Percentiles rank a stretch among this genome's conserved stretches.
Conservation (phyloP, 2,113 vertebrate species). For the Gymnocephalus cernua region DNA sequence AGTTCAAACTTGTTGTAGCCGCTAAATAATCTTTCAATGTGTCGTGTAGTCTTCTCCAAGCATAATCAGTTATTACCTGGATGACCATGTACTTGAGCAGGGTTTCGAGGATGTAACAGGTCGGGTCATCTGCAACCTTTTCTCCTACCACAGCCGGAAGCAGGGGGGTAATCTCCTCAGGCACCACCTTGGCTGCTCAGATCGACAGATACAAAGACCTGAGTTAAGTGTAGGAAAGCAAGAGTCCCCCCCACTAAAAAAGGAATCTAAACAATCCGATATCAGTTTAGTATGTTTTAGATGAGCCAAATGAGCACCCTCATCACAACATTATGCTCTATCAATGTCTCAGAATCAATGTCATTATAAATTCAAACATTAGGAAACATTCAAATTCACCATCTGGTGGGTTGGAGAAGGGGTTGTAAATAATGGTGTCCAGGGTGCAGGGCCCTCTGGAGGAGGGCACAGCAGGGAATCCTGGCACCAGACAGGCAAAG, state of each 20-base stretch:
- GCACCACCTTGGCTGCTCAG: conserved; percentile 90
- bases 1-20: not conserved
- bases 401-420: conserved; percentile 85
- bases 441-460: conserved; percentile 93
- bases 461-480: conserved; percentile 92
- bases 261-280: not conserved
- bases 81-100: conserved; percentile 96
- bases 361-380: not conserved
- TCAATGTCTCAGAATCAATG: not conserved
- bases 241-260: not conserved
- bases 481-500: conserved; percentile 97
- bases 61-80: conserved; percentile 85
- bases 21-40: not conserved
- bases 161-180: conserved; percentile 95
- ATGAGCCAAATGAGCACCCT: not conserved
- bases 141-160: conserved; percentile 92
- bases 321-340: not conserved
- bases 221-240: not conserved
- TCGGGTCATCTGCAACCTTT: conserved; percentile 93
- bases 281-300: not conserved
- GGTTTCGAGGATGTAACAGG: conserved; percentile 94
- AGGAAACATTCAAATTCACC: conserved; percentile 79
- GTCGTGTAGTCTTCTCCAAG: not conserved
- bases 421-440: conserved; percentile 93
- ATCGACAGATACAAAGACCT: conserved; percentile 20